Evolutionary conservation across 2,113 vertebrate genomes (phyloP), one percentile per base, ranked within the genome.

Genomic region (Lethenteron camtschaticum): DNA sequence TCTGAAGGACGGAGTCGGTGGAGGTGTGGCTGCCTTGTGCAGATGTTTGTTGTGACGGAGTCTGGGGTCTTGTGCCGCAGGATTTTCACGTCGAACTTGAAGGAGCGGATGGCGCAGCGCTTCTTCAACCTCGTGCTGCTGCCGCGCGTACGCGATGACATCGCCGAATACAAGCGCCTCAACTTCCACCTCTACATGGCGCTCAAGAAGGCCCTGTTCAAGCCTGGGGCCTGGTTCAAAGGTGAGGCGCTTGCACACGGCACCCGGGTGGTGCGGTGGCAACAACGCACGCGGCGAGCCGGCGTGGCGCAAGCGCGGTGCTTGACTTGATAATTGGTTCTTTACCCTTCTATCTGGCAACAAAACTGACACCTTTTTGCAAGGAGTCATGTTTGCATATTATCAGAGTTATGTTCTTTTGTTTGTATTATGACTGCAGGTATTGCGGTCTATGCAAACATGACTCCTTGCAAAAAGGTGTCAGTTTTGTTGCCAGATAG

Each of bases 161-260:
- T 96, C 0, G 79, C 85, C 0, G 92, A 96, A 73, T 99, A 94
- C 73, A 99, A 96, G 70, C 76, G 79, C 56, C 92, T 99, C 69
- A 99, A 99, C 74, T 99, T 95, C 71, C 92, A 99, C 74, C 85
- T 99, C 3, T 99, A 95, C 78, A 87, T 85, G 73, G 87, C 94
- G 1, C 77, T 99, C 69, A 96, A 95, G 80, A 96, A 96, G 74
- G 90, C 90, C 9, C 79, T 99, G 56, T 99, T 95, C 79, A 99
- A 99, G 71, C 90, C 94, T 0, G 94, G 89, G 2, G 92, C 92
- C 2, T 99, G 92, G 90, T 96, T 96, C 75, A 96, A 99, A 87
- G 92, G 94, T 99, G 59, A 78, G 78, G 11, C 16, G 56, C 20
- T n/a, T 56, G 14, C 60, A 56, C 41, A 6, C 41, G 41, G 41